Evolutionary conservation across 2,113 vertebrate species (phyloP).

Genomic region (Dolichotis patagonum): DNA sequence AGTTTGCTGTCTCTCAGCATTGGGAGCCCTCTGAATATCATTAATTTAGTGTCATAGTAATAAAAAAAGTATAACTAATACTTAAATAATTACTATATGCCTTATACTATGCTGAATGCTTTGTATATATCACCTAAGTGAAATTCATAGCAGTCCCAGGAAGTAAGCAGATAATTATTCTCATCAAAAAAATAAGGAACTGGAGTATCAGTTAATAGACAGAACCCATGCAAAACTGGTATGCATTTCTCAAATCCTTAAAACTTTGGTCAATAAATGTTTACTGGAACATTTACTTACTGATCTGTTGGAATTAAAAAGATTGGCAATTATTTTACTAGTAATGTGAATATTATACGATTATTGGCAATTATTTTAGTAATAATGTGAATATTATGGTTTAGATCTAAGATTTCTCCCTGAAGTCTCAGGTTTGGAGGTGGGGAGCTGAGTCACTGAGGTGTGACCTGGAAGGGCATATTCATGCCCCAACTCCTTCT

Average conservation of each 20-base stretch:
- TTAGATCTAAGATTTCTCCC: not conserved
- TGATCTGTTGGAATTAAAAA: not conserved
- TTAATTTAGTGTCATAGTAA: not conserved
- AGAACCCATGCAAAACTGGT: not conserved
- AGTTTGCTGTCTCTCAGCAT: not conserved
- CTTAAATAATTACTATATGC: accelerated
- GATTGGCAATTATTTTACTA: not conserved
- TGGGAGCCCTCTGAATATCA: not conserved
- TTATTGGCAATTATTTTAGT: not conserved
- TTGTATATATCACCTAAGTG: not conserved
- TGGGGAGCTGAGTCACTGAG: not conserved
- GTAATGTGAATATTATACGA: not conserved
- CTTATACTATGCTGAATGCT: not conserved
- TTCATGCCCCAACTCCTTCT: not conserved
- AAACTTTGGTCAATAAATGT: not conserved
- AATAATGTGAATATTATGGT: not conserved
- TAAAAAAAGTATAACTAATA: not conserved
- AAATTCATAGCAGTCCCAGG: not conserved
- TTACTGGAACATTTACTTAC: not conserved
- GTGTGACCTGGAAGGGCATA: not conserved
- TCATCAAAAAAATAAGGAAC: not conserved
- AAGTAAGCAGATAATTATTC: not conserved
- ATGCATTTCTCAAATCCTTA: not conserved
- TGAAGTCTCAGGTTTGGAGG: not conserved
- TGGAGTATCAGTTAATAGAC: not conserved